phyloP scores from a whole-genome alignment of 2,113 vertebrate species.

The Mohoua ochrocephala region DNA sequence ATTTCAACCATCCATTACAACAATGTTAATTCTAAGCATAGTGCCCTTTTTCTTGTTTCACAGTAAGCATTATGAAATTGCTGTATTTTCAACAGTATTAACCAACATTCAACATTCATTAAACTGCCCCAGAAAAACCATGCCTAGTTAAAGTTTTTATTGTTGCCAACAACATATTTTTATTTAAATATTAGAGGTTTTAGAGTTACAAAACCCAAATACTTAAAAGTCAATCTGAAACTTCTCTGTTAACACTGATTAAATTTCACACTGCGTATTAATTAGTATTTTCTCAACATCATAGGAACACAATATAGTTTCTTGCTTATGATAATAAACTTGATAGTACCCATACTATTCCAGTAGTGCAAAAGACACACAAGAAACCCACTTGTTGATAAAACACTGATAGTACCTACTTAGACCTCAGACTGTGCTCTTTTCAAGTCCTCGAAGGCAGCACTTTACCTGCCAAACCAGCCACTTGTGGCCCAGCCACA shows the following conservation, averaged over 20 bases:
- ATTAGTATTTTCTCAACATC: neutral
- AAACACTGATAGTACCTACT: neutral
- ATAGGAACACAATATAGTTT: neutral
- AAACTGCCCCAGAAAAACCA: neutral
- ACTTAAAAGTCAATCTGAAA: neutral
- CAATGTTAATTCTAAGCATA: neutral
- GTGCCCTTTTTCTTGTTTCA: neutral
- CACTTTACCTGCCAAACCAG: neutral
- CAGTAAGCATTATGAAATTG: neutral
- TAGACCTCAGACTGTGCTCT: neutral
- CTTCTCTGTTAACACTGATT: neutral
- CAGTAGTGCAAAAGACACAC: neutral
- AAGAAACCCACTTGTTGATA: neutral
- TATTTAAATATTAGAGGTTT: neutral
- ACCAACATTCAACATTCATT: neutral
- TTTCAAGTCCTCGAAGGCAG: neutral
- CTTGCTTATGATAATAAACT: neutral
- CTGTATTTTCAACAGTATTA: neutral
- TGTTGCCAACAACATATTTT: neutral
- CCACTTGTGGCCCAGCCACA: conserved; percentile 32
- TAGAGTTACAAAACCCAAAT: neutral
- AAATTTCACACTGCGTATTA: neutral
- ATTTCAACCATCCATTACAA: neutral
- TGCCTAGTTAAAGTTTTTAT: neutral
- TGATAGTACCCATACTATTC: neutral